Percentiles rank a stretch among this genome's conserved stretches.
phyloP scores from a whole-genome alignment of 2,797 vertebrate species.

The Erithacus rubecula region DNA sequence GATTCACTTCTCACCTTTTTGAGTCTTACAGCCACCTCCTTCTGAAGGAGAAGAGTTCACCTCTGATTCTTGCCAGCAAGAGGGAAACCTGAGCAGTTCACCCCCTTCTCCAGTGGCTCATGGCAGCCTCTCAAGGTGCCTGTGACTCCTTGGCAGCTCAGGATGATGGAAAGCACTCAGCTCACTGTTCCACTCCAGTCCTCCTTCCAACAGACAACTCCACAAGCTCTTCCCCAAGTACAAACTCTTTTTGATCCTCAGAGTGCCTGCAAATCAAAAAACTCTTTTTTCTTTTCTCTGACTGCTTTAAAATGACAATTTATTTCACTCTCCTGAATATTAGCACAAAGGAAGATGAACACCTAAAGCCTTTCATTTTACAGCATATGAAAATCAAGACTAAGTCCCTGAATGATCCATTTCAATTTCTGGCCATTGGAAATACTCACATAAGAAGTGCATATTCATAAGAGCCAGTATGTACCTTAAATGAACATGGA shows the following conservation, averaged over 20 bases:
- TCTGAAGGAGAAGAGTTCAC: not conserved
- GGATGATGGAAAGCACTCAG: not conserved
- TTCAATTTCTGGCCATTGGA: not conserved
- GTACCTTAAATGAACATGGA: not conserved
- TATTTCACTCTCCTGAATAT: not conserved
- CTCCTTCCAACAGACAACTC: not conserved
- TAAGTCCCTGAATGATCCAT: not conserved
- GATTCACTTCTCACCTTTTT: not conserved
- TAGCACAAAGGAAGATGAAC: not conserved
- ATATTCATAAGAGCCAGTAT: not conserved
- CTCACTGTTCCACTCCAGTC: not conserved
- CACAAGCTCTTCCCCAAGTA: not conserved
- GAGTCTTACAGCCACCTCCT: not conserved
- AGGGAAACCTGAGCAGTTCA: not conserved
- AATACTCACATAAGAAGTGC: not conserved
- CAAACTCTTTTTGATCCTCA: not conserved
- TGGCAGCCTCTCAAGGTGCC: not conserved
- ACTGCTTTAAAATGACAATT: not conserved
- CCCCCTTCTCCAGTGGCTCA: not conserved
- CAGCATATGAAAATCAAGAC: not conserved
- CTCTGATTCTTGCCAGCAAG: not conserved
- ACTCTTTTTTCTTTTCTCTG: not conserved
- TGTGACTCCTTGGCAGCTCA: not conserved
- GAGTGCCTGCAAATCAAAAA: not conserved
- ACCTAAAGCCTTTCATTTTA: not conserved